Evolutionary conservation across 1,140 invertebrate species (phyloP).

Genomic region (Apis dorsata): DNA sequence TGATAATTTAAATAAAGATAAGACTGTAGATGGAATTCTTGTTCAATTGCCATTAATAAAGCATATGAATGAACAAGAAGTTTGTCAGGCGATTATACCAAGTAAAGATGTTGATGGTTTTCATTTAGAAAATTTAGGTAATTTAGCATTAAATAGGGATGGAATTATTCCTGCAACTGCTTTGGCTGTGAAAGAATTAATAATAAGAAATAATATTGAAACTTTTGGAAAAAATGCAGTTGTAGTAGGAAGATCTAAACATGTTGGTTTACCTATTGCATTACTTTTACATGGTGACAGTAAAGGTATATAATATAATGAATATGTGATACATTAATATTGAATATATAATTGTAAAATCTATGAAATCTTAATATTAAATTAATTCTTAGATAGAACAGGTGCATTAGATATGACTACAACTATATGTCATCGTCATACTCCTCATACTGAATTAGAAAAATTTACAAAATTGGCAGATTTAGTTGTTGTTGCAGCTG

Average conservation of each 20-base stretch:
- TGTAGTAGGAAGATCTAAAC: constrained; percentile 92
- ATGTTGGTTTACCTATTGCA: constrained; percentile 93
- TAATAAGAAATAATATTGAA: constrained; percentile 86
- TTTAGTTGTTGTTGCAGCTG: constrained; percentile 90
- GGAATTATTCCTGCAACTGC: constrained; percentile 93
- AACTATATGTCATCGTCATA: constrained; percentile 92
- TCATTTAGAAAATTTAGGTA: constrained; percentile 89
- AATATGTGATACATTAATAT: constrained; percentile 7
- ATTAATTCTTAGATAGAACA: constrained; percentile 78
- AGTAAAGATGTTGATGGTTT: constrained; percentile 96
- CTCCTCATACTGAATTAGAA: constrained; percentile 87
- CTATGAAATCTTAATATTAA: not conserved
- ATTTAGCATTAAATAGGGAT: constrained; percentile 86
- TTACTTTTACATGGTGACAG: constrained; percentile 90
- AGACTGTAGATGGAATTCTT: constrained; percentile 89
- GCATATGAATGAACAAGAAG: constrained; percentile 86
- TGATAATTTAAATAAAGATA: constrained; percentile 85
- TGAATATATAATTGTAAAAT: not conserved
- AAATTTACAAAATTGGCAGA: constrained; percentile 87
- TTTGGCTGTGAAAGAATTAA: constrained; percentile 88
- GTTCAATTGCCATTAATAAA: constrained; percentile 91
- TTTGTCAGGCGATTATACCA: constrained; percentile 90
- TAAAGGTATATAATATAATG: constrained; percentile 75
- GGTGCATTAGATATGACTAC: constrained; percentile 90
- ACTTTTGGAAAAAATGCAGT: constrained; percentile 93